Base-by-base conservation (phyloP, 2,888 invertebrate species). In the Parnassius glacialis region DNA sequence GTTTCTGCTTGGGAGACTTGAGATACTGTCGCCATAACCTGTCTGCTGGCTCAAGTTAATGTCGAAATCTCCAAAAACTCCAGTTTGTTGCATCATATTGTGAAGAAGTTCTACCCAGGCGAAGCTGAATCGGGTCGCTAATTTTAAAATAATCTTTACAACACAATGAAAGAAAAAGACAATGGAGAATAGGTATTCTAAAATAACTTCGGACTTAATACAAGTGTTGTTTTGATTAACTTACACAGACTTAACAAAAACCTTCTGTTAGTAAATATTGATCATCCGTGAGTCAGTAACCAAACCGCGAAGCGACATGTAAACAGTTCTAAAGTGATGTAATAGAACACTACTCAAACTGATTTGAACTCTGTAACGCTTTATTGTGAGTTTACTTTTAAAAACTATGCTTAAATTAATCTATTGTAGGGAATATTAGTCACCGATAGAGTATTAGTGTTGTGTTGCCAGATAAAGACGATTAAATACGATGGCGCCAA, bases 241-340 rank as follows among this genome's bases (percentile, higher is more conserved):
- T 7, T 34, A 34, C 5, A 34, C 5, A 34, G 5, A 34, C 34
- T 34, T 51, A 60, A 60, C 44, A 20, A 56, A 52, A 56, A 61
- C 44, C 43, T 56, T 61, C 16, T 13, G 60, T 13, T 56, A 43
- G 52, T 61, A 61, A 61, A 61, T 61, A 61, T 56, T 56, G 61
- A 61, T 61, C 52, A 10, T 41, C 1, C 7, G 11, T 61, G 61
- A 61, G 13, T 61, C 61, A 61, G 45, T 34, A 56, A 16, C 13
- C 25, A 9, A 55, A 16, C 56, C 34, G 56, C 45, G 61, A 45
- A 56, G 61, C 61, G 56, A 45, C 42, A 47, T 56, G 51, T 16
- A 44, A 56, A 56, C 55, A 52, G 25, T n/a, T 52, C 3, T 13
- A 9, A 55, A 61, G 56, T 61, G 61, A 61, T 45, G 44, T n/a